Evolutionary conservation across 2,113 vertebrate species (phyloP), one percentile per base, ranked within the genome.

Genomic region (Ceyx melanurus): DNA sequence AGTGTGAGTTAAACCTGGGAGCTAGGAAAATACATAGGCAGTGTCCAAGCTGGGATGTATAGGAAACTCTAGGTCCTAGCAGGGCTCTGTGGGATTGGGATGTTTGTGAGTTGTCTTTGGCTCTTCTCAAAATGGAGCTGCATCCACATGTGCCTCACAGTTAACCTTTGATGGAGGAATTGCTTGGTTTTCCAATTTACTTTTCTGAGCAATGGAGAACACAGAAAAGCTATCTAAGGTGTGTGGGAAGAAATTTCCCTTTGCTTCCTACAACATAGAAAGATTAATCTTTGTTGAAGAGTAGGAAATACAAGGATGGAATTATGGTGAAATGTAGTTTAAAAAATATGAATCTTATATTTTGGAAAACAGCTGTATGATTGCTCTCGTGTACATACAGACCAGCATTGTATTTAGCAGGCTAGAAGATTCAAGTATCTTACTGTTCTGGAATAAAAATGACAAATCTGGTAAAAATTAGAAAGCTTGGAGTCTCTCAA

Each of bases 281-380:
- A 93, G 7, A 56, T 87, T 94, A 18, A 58, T 82, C 31, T 43
- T 48, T 51, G 89, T 64, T 37, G 11, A 89, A 15, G 60, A 88
- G 8, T 80, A 92, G 62, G 70, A 89, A 95, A 89, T 95, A 43
- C 76, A 86, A 96, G 86, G 48, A 64, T 78, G 46, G 85, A 72
- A 77, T 93, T 53, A 50, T 31, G 35, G 37, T 65, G 15, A 78
- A 90, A 82, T 9, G 5, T 42, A 40, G 21, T 61, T 95, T 75
- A 81, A 74, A 95, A 96, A 75, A 28, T 21, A 56, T 1, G 57
- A 78, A 86, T 66, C 73, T 84, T 31, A 89, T 18, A 37, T 21
- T 57, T 82, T 94, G 46, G 65, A 90, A 92, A 89, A 80, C n/a
- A 46, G 9, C 26, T 86, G 6, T 74, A 4, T 90, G 90, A 75